Percentiles rank a stretch among this genome's conserved stretches.
Evolutionary conservation across 2,113 vertebrate species (phyloP).

Genomic region (Bubo scandiacus): DNA sequence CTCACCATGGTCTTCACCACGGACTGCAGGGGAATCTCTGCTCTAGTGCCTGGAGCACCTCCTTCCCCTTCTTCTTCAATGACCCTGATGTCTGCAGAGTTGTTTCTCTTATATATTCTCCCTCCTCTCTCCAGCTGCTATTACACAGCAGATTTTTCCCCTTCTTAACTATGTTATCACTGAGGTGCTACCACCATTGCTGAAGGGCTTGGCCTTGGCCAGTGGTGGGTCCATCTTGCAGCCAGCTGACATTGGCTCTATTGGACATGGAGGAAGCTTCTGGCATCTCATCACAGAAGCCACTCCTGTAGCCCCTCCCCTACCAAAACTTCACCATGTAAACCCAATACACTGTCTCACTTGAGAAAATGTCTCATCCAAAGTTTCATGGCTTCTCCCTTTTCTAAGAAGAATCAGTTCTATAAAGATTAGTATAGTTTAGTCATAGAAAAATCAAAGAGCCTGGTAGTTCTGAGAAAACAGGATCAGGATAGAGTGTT

Average conservation of each 20-base stretch:
- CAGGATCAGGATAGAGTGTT: not conserved
- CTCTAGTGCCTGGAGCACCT: not conserved
- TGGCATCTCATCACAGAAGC: not conserved
- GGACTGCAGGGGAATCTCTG: not conserved
- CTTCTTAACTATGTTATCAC: fast-evolving
- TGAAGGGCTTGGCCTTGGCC: not conserved
- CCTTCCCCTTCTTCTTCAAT: not conserved
- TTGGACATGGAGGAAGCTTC: not conserved
- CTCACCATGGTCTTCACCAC: not conserved
- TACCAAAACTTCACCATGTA: not conserved
- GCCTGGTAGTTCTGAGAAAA: not conserved
- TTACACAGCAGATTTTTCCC: not conserved
- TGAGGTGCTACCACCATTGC: not conserved
- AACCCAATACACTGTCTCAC: not conserved
- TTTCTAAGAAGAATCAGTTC: not conserved
- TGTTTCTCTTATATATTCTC: not conserved
- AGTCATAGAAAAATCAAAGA: not conserved
- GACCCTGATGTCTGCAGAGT: not conserved
- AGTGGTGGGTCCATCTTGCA: not conserved
- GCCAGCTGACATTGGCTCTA: not conserved
- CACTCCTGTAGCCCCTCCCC: fast-evolving
- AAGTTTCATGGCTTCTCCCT: not conserved
- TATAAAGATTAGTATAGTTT: not conserved
- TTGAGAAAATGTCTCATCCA: not conserved
- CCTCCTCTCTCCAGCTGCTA: not conserved